Conservation (phyloP, 2,797 vertebrate genomes). For the Phoebastria nigripes region DNA sequence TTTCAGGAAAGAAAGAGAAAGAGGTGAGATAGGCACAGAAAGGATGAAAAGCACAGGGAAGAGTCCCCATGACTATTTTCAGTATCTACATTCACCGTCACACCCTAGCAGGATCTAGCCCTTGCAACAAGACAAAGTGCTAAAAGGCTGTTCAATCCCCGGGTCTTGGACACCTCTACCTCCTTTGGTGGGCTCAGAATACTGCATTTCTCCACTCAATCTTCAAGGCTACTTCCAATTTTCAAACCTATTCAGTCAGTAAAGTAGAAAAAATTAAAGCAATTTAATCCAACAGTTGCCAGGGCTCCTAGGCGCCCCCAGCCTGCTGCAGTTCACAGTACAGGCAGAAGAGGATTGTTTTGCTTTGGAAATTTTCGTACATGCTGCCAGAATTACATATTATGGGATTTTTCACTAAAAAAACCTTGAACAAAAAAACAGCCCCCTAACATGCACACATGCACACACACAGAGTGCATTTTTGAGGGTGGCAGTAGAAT, state of each 20-base stretch:
- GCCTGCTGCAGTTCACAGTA: background rate
- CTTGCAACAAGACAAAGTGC: background rate
- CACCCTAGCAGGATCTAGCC: background rate
- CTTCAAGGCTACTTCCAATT: background rate
- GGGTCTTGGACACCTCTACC: background rate
- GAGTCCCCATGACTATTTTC: background rate
- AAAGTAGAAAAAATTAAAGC: background rate
- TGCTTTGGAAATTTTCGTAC: background rate
- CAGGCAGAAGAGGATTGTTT: background rate
- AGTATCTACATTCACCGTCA: background rate
- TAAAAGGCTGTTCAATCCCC: background rate
- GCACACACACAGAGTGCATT: background rate
- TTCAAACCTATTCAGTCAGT: background rate
- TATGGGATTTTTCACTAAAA: background rate
- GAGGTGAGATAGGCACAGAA: background rate
- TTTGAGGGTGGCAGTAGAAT: background rate
- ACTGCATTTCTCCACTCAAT: background rate
- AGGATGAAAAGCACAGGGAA: background rate
- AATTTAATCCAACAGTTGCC: background rate
- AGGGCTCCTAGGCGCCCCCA: background rate
- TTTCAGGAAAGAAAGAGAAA: background rate
- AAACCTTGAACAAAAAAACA: background rate
- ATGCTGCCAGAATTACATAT: background rate
- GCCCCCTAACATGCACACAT: accelerated
- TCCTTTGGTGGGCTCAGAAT: background rate